Conservation (phyloP, 2,113 vertebrate species). For the Corvus moneduloides region DNA sequence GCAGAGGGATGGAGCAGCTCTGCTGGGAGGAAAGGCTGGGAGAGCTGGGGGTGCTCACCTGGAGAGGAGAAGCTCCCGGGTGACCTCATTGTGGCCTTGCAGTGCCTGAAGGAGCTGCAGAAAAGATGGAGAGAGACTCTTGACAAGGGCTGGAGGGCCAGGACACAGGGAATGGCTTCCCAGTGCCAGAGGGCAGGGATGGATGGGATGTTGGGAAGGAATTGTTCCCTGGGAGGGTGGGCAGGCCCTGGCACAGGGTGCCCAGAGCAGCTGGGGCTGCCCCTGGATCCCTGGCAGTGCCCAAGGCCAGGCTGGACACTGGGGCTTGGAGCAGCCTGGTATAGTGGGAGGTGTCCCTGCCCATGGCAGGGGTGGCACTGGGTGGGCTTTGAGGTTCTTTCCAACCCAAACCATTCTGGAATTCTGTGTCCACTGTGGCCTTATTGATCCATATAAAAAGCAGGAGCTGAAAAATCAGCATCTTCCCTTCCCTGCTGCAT, state of each 20-base stretch:
- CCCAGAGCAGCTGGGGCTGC: neutral
- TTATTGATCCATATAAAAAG: neutral
- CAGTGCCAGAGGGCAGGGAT: accelerated
- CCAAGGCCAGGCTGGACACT: neutral
- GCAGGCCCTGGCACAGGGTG: neutral
- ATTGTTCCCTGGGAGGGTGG: neutral
- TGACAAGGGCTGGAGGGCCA: neutral
- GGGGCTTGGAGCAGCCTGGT: neutral
- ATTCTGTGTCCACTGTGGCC: neutral
- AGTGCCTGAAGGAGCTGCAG: accelerated
- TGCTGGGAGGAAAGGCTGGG: neutral
- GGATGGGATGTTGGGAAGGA: neutral
- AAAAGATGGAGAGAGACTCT: accelerated
- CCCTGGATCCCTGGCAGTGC: neutral
- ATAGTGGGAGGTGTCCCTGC: neutral
- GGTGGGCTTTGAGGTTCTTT: accelerated
- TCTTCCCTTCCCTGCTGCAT: neutral
- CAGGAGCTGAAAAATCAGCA: neutral
- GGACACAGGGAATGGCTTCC: neutral
- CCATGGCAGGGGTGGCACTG: neutral
- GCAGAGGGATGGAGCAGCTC: neutral
- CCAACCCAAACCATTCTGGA: neutral
- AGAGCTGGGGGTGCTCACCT: neutral
- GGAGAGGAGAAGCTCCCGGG: neutral
- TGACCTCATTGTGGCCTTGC: accelerated